phyloP scores from a whole-genome alignment of 2,888 invertebrate genomes.

The Sesia bembeciformis region DNA sequence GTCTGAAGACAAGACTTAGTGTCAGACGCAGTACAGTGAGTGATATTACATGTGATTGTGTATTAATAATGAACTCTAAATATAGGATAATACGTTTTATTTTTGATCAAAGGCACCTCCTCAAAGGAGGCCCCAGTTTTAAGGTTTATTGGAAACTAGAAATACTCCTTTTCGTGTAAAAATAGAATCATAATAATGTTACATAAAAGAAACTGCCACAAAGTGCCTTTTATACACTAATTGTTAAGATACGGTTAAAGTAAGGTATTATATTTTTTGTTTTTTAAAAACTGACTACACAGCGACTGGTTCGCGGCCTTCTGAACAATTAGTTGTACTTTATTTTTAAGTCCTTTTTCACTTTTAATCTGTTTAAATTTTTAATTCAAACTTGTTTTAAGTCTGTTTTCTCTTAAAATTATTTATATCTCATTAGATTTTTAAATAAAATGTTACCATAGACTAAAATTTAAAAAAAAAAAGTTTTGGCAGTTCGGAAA shows the following conservation, averaged over 20 bases:
- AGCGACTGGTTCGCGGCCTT: constrained; percentile 63
- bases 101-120: background rate
- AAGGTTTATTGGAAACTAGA: constrained; percentile 26
- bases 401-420: constrained; percentile 52
- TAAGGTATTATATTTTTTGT: constrained; percentile 21
- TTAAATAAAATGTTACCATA: constrained; percentile 67
- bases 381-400: constrained; percentile 32
- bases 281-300: constrained; percentile 14
- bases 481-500: constrained; percentile 10
- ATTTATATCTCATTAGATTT: constrained; percentile 63
- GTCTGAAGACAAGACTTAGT: constrained; percentile 52
- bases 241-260: constrained; percentile 26
- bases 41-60: constrained; percentile 73
- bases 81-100: constrained; percentile 30
- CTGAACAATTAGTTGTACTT: constrained; percentile 29
- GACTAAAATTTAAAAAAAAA: constrained; percentile 33
- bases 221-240: constrained; percentile 68
- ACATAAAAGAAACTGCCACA: constrained; percentile 64
- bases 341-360: constrained; percentile 10
- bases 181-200: constrained; percentile 38
- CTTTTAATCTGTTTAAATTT: background rate
- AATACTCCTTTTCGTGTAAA: constrained; percentile 50
- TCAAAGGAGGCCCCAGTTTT: constrained; percentile 1
- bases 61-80: constrained; percentile 58
- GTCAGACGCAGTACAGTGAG: constrained; percentile 59